Percentiles rank a stretch among this genome's conserved stretches.
Conservation (phyloP, 2,888 invertebrate genomes). For the Anthophora plumipes region DNA sequence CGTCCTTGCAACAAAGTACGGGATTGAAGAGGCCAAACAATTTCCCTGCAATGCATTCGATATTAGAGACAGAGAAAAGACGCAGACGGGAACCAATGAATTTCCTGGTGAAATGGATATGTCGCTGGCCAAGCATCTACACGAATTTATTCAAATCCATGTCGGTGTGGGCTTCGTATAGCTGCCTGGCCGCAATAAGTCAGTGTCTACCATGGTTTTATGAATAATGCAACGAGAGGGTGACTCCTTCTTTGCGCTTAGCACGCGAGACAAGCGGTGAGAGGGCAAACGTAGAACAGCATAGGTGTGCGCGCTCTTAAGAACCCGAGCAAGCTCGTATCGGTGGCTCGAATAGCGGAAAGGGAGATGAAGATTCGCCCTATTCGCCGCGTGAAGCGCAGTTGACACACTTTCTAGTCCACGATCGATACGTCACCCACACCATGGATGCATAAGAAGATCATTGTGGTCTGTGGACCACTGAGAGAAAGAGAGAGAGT, state of each 20-base stretch:
- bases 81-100: constrained; percentile 54
- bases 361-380: constrained; percentile 56
- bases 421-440: constrained; percentile 63
- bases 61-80: constrained; percentile 31
- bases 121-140: constrained; percentile 57
- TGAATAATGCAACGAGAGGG: constrained; percentile 74
- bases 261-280: constrained; percentile 44
- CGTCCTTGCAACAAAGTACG: neutral
- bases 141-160: constrained; percentile 77
- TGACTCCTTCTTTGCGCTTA: constrained; percentile 41
- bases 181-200: constrained; percentile 72
- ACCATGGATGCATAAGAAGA: constrained; percentile 61
- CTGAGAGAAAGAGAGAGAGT: neutral
- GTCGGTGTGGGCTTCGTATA: constrained; percentile 68
- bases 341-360: constrained; percentile 32
- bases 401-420: constrained; percentile 66
- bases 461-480: constrained; percentile 39
- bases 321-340: constrained; percentile 24
- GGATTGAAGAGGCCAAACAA: constrained; percentile 29
- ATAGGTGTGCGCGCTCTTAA: constrained; percentile 41
- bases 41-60: constrained; percentile 44
- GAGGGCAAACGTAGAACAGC: constrained; percentile 14
- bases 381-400: constrained; percentile 50
- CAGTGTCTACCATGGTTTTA: constrained; percentile 66
- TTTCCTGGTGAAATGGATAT: constrained; percentile 56